Base-by-base conservation (phyloP, 2,797 vertebrate genomes). In the Rhincodon typus region DNA sequence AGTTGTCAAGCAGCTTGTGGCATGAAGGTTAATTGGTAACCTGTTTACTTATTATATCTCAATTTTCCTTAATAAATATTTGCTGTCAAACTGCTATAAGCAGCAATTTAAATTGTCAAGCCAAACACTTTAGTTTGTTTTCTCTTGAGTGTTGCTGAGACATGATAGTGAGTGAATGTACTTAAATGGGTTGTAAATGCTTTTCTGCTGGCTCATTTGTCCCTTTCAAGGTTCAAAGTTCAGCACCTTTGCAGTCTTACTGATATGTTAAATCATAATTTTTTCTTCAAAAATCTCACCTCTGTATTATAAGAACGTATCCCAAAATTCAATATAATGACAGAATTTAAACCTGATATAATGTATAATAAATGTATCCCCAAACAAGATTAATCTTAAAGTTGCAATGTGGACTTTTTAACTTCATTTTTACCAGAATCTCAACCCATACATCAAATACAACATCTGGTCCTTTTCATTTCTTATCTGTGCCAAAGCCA, bases 21-120 rank as follows among this genome's bases (percentile, higher is more conserved):
- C 53, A n/a, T 90, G 87, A 90, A 66, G 87, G 53, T 90, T 90
- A 90, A 90, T 90, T 90, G 87, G 87, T n/a, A 90, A 90, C 30
- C 57, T 66, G 57, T 90, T 90, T 90, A 90, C 62, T 90, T 90
- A 66, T 90, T 90, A 90, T 53, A 90, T n/a, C 53, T 90, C 53
- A 62, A n/a, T 90, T 17, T 53, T 90, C 87, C 53, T 90, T 66
- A 19, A 90, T n/a, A 90, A 90, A 90, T 90, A 90, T 90, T 90
- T 90, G 87, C 87, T 90, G 87, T 90, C 57, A n/a, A 62, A 62
- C 87, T 19, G 62, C 53, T 13, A 90, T n/a, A 62, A 17, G 30
- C 87, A 62, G 87, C 53, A 90, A 90, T 66, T 90, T 57, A 34
- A 53, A 57, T n/a, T 90, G 87, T n/a, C 87, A 90, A 66, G 87